Evolutionary conservation across 2,888 invertebrate genomes (phyloP).

Genomic region (Cecidostiba fungosa): DNA sequence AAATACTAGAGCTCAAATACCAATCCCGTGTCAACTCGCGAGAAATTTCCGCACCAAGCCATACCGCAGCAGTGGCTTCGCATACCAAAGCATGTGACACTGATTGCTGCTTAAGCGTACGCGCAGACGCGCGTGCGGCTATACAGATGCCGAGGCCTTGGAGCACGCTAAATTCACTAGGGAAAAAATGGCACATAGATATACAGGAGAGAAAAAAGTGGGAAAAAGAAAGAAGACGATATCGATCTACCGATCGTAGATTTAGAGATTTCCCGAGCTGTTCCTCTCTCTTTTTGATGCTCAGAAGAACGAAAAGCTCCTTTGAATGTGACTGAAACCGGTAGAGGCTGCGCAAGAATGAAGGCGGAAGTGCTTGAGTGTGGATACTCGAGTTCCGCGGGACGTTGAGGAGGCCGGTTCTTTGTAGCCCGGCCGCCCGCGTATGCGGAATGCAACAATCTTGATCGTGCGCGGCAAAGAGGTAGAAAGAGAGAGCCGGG

Average conservation of each 20-base stretch:
- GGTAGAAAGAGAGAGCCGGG: neutral
- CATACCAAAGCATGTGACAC: neutral
- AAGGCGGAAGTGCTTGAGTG: conserved; percentile 31
- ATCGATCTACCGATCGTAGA: neutral
- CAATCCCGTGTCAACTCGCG: neutral
- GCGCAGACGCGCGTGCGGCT: neutral
- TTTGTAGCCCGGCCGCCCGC: conserved; percentile 22
- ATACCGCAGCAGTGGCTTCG: neutral
- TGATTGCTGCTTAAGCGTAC: neutral
- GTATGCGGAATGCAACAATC: conserved; percentile 26
- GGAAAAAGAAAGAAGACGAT: too few relatives aligned
- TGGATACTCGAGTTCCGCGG: neutral
- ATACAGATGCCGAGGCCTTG: too few relatives aligned
- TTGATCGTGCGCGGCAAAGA: neutral
- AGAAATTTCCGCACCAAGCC: neutral
- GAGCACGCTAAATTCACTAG: too few relatives aligned
- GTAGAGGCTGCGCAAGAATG: neutral
- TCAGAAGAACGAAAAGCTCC: neutral
- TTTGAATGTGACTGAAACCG: neutral
- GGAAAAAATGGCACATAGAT: neutral
- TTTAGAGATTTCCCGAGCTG: neutral
- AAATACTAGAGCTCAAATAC: neutral
- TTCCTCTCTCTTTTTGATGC: neutral
- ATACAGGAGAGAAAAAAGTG: neutral
- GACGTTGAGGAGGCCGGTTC: neutral